phyloP scores from a whole-genome alignment of 2,113 vertebrate species.

The Ibidorhyncha struthersii region DNA sequence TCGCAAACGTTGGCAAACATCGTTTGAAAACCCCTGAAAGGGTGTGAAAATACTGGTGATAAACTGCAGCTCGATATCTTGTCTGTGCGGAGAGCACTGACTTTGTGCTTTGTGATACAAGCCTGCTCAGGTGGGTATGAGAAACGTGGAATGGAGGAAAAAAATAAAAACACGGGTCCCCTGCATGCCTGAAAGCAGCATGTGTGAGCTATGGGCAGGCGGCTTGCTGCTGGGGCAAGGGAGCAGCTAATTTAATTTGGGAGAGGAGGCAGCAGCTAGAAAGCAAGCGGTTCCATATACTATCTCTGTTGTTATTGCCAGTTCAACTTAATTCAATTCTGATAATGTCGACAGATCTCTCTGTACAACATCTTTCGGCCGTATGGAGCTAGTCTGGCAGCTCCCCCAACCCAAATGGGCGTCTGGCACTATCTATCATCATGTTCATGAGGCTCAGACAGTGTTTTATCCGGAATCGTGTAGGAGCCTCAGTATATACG shows the following conservation, averaged over 20 bases:
- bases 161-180: background rate
- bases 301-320: slow-evolving; percentile 13
- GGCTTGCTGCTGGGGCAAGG: background rate
- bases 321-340: slow-evolving; percentile 46
- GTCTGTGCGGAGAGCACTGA: background rate
- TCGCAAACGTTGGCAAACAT: background rate
- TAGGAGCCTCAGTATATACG: background rate
- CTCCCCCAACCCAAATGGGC: background rate
- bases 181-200: background rate
- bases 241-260: background rate
- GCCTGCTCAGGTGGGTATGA: background rate
- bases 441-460: background rate
- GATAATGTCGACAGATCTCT: slow-evolving; percentile 16
- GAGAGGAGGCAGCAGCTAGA: background rate
- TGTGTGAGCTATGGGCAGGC: background rate
- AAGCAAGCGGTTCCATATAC: background rate
- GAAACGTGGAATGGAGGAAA: background rate
- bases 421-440: slow-evolving; percentile 41
- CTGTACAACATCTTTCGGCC: slow-evolving; percentile 21
- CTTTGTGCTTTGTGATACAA: background rate
- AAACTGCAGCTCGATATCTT: background rate
- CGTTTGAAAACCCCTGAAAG: background rate
- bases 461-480: background rate
- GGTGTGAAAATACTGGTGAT: background rate
- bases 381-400: slow-evolving; percentile 33